A percentile compares a stretch with the other conserved stretches of the same genome.
These are phyloP conservation scores for Serilophus lunatus DNA, from an alignment of 2,113 vertebrate species.

Conservation along the genomic window DNA sequence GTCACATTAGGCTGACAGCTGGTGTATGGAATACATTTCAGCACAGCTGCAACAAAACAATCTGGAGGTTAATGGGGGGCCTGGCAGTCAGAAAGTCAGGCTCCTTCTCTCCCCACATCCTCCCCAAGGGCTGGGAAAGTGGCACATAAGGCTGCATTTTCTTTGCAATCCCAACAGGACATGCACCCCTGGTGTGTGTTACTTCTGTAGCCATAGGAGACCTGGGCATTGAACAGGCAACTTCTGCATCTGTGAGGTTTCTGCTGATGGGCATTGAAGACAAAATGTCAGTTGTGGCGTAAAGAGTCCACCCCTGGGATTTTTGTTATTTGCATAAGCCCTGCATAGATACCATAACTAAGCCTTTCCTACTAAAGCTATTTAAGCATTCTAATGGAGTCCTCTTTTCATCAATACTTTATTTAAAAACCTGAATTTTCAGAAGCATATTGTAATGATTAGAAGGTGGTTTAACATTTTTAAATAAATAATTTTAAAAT, in stretches of 20 bases:
- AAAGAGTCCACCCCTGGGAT: neutral
- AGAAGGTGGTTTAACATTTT: neutral
- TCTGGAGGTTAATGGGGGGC: conserved; percentile 4
- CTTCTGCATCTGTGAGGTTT: neutral
- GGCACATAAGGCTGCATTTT: neutral
- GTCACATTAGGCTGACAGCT: conserved; percentile 48
- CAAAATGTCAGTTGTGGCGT: neutral
- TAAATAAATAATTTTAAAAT: neutral
- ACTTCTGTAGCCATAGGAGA: neutral
- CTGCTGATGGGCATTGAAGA: neutral
- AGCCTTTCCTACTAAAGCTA: neutral
- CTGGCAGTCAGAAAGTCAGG: neutral
- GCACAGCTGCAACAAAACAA: neutral
- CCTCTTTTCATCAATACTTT: neutral
- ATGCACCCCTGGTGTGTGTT: accelerated
- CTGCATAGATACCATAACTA: neutral
- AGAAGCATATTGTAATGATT: neutral
- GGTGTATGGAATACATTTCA: conserved; percentile 39
- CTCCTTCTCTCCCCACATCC: neutral
- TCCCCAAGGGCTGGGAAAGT: neutral
- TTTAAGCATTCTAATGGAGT: neutral
- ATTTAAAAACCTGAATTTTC: neutral
- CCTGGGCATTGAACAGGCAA: neutral
- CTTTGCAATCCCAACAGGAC: neutral
- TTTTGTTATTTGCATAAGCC: neutral